A percentile compares a stretch with the other conserved stretches of the same genome.
Evolutionary conservation across 2,113 vertebrate species (phyloP).

Genomic region (Fukomys damarensis): DNA sequence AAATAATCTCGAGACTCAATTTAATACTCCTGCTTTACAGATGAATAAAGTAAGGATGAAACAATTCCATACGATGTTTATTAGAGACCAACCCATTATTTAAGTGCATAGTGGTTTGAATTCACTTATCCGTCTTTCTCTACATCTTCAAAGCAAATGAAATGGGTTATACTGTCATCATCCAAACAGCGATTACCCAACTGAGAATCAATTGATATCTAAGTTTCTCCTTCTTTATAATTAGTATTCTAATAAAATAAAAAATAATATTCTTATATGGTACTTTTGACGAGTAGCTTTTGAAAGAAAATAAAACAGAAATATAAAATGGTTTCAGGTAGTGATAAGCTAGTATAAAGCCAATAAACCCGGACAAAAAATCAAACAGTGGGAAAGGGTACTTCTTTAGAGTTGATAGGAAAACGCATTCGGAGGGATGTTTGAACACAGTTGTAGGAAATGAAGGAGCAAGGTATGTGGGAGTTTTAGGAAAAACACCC

Average conservation of each 20-base stretch:
- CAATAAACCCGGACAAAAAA: background rate
- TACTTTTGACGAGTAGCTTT: background rate
- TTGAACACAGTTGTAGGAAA: background rate
- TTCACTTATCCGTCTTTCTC: background rate
- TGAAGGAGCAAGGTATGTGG: background rate
- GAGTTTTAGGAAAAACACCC: background rate
- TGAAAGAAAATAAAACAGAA: background rate
- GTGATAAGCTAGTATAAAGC: background rate
- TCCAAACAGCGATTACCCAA: background rate
- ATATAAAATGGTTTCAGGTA: background rate
- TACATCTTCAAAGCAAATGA: background rate
- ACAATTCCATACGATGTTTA: background rate
- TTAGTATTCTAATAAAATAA: background rate
- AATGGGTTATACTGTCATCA: background rate
- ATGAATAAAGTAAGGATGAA: background rate
- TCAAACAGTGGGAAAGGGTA: background rate
- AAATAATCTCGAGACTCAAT: background rate
- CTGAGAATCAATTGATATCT: background rate
- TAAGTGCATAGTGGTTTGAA: rapidly evolving
- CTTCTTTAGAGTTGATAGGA: background rate
- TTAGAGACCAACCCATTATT: background rate
- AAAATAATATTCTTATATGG: background rate
- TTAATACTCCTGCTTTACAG: background rate
- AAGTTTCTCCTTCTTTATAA: background rate
- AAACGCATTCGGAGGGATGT: background rate